Conservation (phyloP, 2,888 invertebrate genomes). For the Callimorpha dominula region DNA sequence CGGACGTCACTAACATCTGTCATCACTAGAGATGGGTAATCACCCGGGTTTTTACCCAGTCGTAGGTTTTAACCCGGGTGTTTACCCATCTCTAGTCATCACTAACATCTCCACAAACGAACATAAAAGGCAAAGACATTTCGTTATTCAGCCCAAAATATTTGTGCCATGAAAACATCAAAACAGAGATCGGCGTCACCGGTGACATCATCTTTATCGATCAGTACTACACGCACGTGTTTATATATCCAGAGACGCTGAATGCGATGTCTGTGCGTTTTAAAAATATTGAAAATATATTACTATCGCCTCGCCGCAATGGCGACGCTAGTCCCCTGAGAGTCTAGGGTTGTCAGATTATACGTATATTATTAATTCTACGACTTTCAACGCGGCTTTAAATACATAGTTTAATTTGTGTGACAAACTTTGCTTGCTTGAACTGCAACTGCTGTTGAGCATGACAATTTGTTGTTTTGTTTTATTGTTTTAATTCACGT, state of each 20-base stretch:
- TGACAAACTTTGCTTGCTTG: background rate
- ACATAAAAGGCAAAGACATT: background rate
- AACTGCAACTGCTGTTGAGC: background rate
- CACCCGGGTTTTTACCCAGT: no score
- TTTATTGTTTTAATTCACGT: no score
- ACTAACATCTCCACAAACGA: background rate
- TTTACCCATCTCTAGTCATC: no score
- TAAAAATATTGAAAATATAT: conserved; percentile 44
- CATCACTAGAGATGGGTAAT: no score
- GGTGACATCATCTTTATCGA: conserved; percentile 47
- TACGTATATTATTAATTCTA: background rate
- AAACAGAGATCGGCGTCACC: conserved; percentile 6
- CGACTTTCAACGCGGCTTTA: background rate
- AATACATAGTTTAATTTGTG: background rate
- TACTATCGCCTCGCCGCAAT: conserved; percentile 44
- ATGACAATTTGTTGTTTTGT: no score
- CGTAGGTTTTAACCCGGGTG: no score
- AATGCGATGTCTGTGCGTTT: conserved; percentile 27
- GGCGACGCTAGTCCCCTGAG: conserved; percentile 1
- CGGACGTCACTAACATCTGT: background rate
- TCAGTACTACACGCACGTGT: conserved; percentile 31
- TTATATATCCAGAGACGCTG: conserved; percentile 18
- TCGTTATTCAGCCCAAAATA: background rate
- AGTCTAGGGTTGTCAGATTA: background rate
- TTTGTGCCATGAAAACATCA: conserved; percentile 2